Base-by-base conservation (phyloP, 2,888 invertebrate species). In the Caenorhabditis japonica region DNA sequence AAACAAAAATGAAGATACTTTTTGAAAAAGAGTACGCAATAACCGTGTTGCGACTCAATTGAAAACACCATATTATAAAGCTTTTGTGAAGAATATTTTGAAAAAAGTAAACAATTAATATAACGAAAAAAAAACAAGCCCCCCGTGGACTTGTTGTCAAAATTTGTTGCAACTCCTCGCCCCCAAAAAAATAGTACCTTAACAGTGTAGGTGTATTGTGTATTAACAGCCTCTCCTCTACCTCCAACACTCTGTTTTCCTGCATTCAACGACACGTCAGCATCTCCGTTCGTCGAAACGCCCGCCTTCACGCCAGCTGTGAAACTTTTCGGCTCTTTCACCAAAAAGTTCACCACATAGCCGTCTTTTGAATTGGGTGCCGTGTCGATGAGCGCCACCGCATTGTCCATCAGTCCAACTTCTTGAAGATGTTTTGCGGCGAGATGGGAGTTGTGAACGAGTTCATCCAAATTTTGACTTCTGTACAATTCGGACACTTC, bases 361-460 rank as follows among this genome's bases (percentile, higher is more conserved):
- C 82, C 77, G 47, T 83, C 64, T 15, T 49, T 69, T 3, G 74
- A 68, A 1, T 69, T 62, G 90, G 94, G 93, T 58, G 93, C 93
- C 4, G 94, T 93, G 88, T 97, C 97, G 75, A 97, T 94, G 76
- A 91, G 92, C 17, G 96, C 92, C 3, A 92, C 92, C 55, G 96
- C 92, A 84, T 93, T 92, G 70, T 93, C 92, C 89, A 97, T 97
- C 86, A 96, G 93, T 4, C 95, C 95, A 81, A 87, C 84, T 60
- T 87, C 83, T 80, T 86, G 23, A 68, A 80, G 73, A 74, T 87
- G 87, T 30, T 51, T 68, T 2, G 85, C 81, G 0, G 85, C 85
- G 33, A 83, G 43, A 60, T 84, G 76, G 10, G 84, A 80, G 39
- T 84, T 85, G 21, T 75, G 74, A 8, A 83, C 77, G 5, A 86